phyloP scores from a whole-genome alignment of 2,888 invertebrate genomes.

The Argynnis bischoffii region DNA sequence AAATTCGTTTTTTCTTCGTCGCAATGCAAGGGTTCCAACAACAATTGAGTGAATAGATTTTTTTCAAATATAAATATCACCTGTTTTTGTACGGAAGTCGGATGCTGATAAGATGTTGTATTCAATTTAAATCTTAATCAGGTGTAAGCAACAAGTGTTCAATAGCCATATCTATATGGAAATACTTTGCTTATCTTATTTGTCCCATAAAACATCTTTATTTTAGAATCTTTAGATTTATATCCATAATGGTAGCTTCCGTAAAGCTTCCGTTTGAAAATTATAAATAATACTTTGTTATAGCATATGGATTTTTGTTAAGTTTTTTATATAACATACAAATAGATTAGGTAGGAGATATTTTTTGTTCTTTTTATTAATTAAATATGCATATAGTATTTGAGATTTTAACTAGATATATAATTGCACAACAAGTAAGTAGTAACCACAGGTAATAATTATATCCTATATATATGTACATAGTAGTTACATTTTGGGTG shows the following conservation, averaged over 20 bases:
- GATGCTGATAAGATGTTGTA: conserved; percentile 55
- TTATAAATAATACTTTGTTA: background rate
- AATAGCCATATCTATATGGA: background rate
- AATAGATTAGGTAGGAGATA: too few relatives aligned
- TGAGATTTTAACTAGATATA: too few relatives aligned
- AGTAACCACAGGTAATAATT: conserved; percentile 40
- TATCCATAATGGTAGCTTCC: conserved; percentile 8
- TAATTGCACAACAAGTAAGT: conserved; percentile 18
- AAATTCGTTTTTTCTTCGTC: conserved; percentile 37
- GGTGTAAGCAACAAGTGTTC: conserved; percentile 37
- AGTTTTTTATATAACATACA: background rate
- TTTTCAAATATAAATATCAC: conserved; percentile 50
- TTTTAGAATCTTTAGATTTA: background rate
- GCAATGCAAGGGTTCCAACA: conserved; percentile 61
- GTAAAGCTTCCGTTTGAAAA: conserved; percentile 5
- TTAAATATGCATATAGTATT: too few relatives aligned
- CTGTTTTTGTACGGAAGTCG: conserved; percentile 71
- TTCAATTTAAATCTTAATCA: conserved; percentile 41
- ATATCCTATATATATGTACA: conserved; percentile 61
- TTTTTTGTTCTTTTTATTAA: too few relatives aligned
- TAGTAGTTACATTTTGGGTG: conserved; percentile 72
- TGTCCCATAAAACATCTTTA: conserved; percentile 8
- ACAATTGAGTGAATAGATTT: conserved; percentile 60
- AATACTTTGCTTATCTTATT: conserved; percentile 8
- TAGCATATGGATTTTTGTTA: background rate